Base-by-base conservation (phyloP, 1,140 invertebrate genomes). In the Gonatopus flavifemur region DNA sequence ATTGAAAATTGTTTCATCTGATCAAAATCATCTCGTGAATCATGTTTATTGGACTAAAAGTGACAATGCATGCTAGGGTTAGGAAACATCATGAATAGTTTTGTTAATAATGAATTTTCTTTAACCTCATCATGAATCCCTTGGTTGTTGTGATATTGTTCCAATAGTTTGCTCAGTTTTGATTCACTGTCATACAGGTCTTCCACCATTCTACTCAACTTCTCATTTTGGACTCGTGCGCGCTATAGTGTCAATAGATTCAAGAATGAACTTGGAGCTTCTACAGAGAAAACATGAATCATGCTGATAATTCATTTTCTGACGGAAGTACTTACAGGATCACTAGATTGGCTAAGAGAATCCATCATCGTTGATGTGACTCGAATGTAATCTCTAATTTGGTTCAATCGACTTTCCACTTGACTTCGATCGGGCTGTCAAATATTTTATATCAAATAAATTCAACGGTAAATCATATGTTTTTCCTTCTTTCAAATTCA, bases 301-400 rank as follows among this genome's bases (percentile, higher is more conserved):
- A n/a, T 35, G 9, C n/a, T 28, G 35, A 25, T 33, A 16, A 15
- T 33, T 12, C 36, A 51, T 30, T 13, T 33, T 40, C n/a, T n/a
- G n/a, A n/a, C n/a, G 7, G 7, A 30, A 28, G 43, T 31, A 72
- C 72, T 75, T 65, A 85, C 84, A 63, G 83, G 81, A 72, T 85
- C 82, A 53, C 78, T 80, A 2, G 82, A 84, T 58, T 80, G 80
- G 48, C 79, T 75, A 68, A 85, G 78, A 9, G 81, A 82, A 40
- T 84, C 83, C 61, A 85, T 83, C 58, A 85, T 79, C 1, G 78
- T 79, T 10, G 82, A 80, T 10, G 83, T 85, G 9, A 83, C 80
- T 64, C 80, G 74, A 45, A 85, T 84, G 57, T 84, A 84, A 48
- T 84, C 84, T 32, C 81, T 70, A 38, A 85, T 84, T 64, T 84